A percentile compares a stretch with the other conserved stretches of the same genome.
Conservation (phyloP, 2,888 invertebrate genomes). For the Meteorus colon region DNA sequence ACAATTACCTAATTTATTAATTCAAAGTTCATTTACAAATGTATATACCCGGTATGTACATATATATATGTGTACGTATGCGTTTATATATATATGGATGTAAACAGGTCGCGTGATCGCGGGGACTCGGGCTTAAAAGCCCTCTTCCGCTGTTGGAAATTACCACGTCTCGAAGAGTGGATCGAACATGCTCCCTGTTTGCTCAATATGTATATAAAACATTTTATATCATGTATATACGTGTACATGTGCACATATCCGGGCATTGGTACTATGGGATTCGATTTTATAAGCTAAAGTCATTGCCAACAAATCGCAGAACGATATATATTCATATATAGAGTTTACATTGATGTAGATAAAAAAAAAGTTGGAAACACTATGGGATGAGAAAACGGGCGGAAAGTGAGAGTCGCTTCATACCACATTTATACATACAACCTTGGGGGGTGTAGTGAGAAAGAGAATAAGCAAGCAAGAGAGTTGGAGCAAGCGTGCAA, state of each 20-base stretch:
- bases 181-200: conserved; percentile 33
- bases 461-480: conserved; percentile 25
- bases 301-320: not conserved
- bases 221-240: conserved; percentile 13
- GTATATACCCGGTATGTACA: not conserved
- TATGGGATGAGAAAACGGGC: conserved; percentile 41
- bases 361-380: conserved; percentile 33
- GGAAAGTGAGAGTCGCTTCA: conserved; percentile 69
- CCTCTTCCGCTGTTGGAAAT: conserved; percentile 38
- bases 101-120: conserved; percentile 33
- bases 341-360: conserved; percentile 29
- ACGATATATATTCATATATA: conserved; percentile 4
- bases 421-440: conserved; percentile 68
- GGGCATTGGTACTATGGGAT: no score
- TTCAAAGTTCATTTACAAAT: no score
- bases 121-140: conserved; percentile 36
- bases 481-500: conserved; percentile 46
- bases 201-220: not conserved
- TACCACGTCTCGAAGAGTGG: conserved; percentile 27
- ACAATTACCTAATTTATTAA: no score
- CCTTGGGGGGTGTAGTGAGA: conserved; percentile 44
- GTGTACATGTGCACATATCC: not conserved
- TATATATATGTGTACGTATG: not conserved
- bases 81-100: not conserved
- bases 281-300: no score